Evolutionary conservation across 2,113 vertebrate species (phyloP).

Genomic region (Daubentonia madagascariensis): DNA sequence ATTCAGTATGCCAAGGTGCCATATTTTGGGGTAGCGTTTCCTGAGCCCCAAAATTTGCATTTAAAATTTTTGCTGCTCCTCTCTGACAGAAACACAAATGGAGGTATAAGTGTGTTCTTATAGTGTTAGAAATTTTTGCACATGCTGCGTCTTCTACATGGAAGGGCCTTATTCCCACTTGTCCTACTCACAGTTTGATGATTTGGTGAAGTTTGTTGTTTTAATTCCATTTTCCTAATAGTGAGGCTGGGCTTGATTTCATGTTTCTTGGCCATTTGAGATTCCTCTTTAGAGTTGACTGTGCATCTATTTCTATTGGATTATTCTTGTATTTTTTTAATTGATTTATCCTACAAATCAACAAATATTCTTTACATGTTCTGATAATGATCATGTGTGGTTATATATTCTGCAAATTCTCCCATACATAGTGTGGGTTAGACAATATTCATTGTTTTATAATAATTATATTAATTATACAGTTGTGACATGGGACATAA

Average conservation of each 20-base stretch:
- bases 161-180: neutral
- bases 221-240: neutral
- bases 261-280: neutral
- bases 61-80: neutral
- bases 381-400: neutral
- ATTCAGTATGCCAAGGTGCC: neutral
- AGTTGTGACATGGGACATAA: neutral
- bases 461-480: neutral
- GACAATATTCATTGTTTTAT: neutral
- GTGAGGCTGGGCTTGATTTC: neutral
- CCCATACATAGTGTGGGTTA: neutral
- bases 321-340: neutral
- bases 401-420: neutral
- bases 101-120: neutral
- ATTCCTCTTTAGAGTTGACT: neutral
- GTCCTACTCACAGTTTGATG: neutral
- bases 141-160: neutral
- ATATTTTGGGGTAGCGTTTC: neutral
- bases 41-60: neutral
- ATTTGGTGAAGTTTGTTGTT: neutral
- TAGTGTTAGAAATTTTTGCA: neutral
- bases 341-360: neutral
- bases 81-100: neutral
- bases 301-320: neutral
- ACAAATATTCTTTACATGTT: neutral